A percentile compares a stretch with the other conserved stretches of the same genome.
Evolutionary conservation across 2,797 vertebrate species (phyloP).

Genomic region (Crax fasciolata): DNA sequence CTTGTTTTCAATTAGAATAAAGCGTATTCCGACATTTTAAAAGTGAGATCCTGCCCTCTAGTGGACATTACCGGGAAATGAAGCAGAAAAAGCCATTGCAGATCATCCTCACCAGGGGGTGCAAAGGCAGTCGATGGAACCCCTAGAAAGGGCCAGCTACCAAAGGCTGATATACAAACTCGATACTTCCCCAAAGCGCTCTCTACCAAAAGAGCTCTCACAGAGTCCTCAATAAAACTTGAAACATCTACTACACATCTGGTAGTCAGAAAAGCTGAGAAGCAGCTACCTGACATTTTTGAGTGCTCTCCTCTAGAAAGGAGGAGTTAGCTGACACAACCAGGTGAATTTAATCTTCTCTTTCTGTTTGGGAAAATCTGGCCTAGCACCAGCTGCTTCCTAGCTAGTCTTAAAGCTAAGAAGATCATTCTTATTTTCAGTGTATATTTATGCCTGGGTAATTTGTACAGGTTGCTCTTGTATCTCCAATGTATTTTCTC

Average conservation of each 20-base stretch:
- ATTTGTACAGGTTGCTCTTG: background rate
- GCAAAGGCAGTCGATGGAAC: background rate
- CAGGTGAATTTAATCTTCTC: background rate
- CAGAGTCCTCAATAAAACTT: background rate
- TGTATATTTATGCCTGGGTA: background rate
- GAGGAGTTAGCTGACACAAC: background rate
- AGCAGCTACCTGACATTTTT: background rate
- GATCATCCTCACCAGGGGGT: rapidly evolving
- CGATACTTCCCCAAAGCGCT: rapidly evolving
- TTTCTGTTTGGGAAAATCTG: background rate
- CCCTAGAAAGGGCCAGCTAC: background rate
- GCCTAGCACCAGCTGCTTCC: background rate
- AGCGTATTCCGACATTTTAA: background rate
- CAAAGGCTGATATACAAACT: rapidly evolving
- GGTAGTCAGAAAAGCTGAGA: background rate
- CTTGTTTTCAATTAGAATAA: background rate
- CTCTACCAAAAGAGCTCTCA: background rate
- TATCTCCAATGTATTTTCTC: background rate
- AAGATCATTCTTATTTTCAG: background rate
- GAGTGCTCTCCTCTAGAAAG: background rate
- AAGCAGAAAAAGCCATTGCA: background rate
- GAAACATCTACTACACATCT: background rate
- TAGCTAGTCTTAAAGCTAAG: background rate
- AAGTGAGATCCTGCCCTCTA: slow-evolving; percentile 65
- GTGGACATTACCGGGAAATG: background rate